Evolutionary conservation across 92 coral and sea anemone genomes (phyloP), one percentile per base, ranked within the genome.

Genomic region (Umimayanthus chanpuru): DNA sequence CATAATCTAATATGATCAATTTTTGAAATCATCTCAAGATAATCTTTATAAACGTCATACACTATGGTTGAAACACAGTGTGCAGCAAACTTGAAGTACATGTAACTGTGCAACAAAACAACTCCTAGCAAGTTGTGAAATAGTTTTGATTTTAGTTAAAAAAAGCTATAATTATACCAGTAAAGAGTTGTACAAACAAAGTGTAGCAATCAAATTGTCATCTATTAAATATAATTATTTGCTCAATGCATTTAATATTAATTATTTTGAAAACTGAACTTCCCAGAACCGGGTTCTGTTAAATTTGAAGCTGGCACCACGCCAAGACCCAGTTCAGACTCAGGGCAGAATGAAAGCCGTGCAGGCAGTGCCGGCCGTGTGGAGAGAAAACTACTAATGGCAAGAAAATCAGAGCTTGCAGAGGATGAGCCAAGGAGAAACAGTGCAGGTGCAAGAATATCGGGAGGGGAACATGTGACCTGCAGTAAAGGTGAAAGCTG

Each of bases 361-460:
- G 47, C 58, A 76, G 91, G 92, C 25, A 95, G 96, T 92, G 96
- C 96, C 43, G 94, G 98, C n/a, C 92, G 81, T 29, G 85, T 90
- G 14, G 94, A 95, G 87, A 93, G 90, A 82, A 95, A 91, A 81
- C 91, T 95, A n/a, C 89, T 91, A 80, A 47, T 91, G 58, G 89
- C 94, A 23, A 95, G 94, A 86, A 95, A 92, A 89, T 82, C 91
- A 66, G 94, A 89, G 65, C 80, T 81, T 39, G 92, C 39, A n/a
- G 86, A 79, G 56, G 86, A 74, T 44, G 90, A 92, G 41, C 85
- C 89, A 39, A 89, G 83, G 80, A 75, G 85, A 55, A 93, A 74
- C 74, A 90, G 88, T 88, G 77, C 92, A 53, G 93, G 79, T 87
- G 81, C 82, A 11, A 81, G 78, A 39, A 61, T 81, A 73, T 89